Base-by-base conservation (phyloP, 2,113 vertebrate genomes). In the Labeo rohita region DNA sequence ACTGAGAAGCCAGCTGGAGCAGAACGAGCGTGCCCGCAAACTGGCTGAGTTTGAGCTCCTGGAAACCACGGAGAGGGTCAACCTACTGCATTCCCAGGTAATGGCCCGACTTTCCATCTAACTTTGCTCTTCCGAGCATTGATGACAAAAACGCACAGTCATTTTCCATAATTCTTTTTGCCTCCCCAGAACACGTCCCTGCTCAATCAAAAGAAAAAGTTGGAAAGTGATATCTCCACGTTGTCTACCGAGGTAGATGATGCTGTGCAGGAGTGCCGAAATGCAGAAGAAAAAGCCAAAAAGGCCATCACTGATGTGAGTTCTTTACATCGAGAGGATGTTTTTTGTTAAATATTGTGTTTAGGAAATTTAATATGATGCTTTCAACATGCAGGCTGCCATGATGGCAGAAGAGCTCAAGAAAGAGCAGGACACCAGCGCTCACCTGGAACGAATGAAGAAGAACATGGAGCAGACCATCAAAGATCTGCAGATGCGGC, bases 351-450 rank as follows among this genome's bases (percentile, higher is more conserved):
- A 59, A 73, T 16, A 54, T 8, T 66, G 11, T 65, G 21, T 15
- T 13, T 0, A 11, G 49, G 13, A 45, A 52, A 39, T 68, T 36
- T 21, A n/a, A 80, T 59, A 23, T 72, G 28, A 56, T 6, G 1
- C 18, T 56, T 73, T 56, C 3, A 73, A 56, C 8, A 3, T 54
- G 23, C 87, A 99, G 97, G 97, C 97, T 0, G 97, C 97, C 85
- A 97, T 98, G 97, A 99, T 99, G 97, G 97, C 97, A 0, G 97
- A 99, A 89, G 97, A 99, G 91, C 94, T 99, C 90, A 98, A 98
- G 92, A 98, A 99, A 91, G 98, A 99, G 92, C 97, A 98, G 91
- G 97, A 99, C 92, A 99, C 96, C 0, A 96, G 96, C 0, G 92
- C 97, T 0, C 97, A 98, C 88, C 93, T 99, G 87, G 97, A 99